phyloP scores from a whole-genome alignment of 1,140 invertebrate species.

The Gyrodactylus salaris region DNA sequence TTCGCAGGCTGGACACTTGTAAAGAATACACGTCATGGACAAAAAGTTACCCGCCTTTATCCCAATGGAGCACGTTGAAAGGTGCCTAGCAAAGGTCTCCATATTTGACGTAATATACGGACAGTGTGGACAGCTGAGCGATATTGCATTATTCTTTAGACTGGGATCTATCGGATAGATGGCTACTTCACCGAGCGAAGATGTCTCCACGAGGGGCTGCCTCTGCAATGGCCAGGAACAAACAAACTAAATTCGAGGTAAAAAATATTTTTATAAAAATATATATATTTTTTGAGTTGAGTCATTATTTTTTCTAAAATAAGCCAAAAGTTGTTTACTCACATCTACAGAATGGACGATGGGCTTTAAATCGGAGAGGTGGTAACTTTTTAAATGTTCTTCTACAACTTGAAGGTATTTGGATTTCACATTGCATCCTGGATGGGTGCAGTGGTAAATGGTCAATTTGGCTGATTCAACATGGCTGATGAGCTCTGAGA shows the following conservation, averaged over 20 bases:
- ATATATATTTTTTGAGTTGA: background rate
- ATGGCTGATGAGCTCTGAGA: background rate
- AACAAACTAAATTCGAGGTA: background rate
- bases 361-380: background rate
- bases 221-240: background rate
- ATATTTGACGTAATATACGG: background rate
- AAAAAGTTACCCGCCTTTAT: background rate
- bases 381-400: background rate
- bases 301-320: background rate
- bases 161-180: background rate
- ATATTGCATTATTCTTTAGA: background rate
- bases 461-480: background rate
- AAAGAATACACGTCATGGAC: background rate
- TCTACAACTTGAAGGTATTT: background rate
- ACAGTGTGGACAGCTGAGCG: background rate
- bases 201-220: background rate
- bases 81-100: background rate
- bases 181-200: background rate
- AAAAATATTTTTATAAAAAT: no score
- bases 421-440: background rate
- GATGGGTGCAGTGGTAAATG: background rate
- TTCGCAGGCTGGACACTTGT: background rate
- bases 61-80: background rate
- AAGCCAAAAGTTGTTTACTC: background rate
- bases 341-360: background rate